These are phyloP conservation scores for Astreopora myriophthalma DNA, from an alignment of 64 coral and sea anemone species.

Conservation along the genomic window DNA sequence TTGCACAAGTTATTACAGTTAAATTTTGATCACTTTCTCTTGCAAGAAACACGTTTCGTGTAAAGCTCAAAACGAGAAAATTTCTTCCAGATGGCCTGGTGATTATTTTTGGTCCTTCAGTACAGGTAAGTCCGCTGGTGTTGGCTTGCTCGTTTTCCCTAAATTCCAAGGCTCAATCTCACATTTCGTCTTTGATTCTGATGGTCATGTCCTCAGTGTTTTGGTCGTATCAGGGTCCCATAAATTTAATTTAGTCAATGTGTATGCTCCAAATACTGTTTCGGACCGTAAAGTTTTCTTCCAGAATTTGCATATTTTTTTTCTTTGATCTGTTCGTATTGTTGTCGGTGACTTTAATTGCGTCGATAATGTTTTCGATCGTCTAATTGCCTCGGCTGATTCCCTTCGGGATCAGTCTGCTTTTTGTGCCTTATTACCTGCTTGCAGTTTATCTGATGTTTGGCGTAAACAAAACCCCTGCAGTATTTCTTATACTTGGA, in stretches of 20 bases:
- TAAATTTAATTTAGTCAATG: neutral
- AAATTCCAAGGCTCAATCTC: neutral
- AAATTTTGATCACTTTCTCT: neutral
- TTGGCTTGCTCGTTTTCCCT: neutral
- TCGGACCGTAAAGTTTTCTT: neutral
- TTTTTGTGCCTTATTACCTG: neutral
- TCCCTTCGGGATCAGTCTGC: neutral
- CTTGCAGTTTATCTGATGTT: neutral
- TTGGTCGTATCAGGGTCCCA: neutral
- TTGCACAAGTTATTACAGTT: neutral
- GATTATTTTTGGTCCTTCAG: slow-evolving; percentile 21
- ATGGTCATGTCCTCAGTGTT: neutral
- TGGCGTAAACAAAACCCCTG: neutral
- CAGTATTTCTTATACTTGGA: neutral
- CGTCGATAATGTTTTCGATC: neutral
- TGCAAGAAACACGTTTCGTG: neutral
- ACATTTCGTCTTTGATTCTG: neutral
- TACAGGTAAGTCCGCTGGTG: neutral
- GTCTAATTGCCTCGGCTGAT: neutral
- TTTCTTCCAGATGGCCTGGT: neutral
- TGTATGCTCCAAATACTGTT: neutral
- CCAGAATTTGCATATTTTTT: neutral
- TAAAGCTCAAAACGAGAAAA: neutral
- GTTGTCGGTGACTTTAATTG: slow-evolving; percentile 8
- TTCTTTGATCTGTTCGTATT: neutral